Conservation (phyloP, 1,140 invertebrate species). For the Ridgeia piscesae region DNA sequence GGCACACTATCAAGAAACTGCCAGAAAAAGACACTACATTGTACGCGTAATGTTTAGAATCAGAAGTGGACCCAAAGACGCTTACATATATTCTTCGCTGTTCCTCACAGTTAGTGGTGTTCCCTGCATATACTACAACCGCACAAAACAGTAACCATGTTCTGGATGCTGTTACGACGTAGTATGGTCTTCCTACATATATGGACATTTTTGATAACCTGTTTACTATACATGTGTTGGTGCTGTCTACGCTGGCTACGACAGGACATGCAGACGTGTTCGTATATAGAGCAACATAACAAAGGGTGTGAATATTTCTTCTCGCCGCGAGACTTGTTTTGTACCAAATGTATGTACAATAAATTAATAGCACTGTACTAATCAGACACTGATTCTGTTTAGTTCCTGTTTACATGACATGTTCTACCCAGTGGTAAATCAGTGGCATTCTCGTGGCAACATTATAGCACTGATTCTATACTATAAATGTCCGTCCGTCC, state of each 20-base stretch:
- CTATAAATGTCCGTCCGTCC: no score
- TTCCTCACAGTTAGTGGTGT: background rate
- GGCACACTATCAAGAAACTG: background rate
- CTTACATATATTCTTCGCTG: background rate
- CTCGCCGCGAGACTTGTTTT: background rate
- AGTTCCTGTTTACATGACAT: background rate
- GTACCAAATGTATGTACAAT: slow-evolving; percentile 6
- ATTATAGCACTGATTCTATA: no score
- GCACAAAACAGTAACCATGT: background rate
- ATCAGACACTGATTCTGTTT: background rate
- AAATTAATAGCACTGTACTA: slow-evolving; percentile 6
- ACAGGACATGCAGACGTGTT: background rate
- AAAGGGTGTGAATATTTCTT: slow-evolving; percentile 1
- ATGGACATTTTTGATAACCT: background rate
- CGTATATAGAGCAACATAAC: background rate
- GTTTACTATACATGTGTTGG: background rate
- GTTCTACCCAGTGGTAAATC: no score
- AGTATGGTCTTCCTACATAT: background rate
- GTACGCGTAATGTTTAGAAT: background rate
- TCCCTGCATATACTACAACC: background rate
- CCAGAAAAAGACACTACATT: background rate
- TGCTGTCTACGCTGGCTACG: background rate
- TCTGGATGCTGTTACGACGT: background rate
- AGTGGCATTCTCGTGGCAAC: background rate
- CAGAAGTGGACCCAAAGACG: background rate